These are phyloP conservation scores for Nycticryphes semicollaris DNA, from an alignment of 2,113 vertebrate species.

Conservation along the genomic window DNA sequence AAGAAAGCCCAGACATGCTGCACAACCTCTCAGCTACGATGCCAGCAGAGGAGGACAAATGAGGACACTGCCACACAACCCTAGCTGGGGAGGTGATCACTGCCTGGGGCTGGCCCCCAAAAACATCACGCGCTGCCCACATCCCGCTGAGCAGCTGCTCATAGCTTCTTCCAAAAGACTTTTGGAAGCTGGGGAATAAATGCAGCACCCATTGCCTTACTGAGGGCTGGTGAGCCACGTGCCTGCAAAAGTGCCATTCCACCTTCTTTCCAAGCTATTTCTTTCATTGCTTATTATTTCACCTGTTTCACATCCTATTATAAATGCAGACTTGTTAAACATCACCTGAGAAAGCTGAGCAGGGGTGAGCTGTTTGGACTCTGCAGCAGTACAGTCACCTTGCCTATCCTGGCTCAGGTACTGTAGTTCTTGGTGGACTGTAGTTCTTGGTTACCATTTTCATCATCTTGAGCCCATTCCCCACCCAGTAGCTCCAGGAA, in stretches of 20 bases:
- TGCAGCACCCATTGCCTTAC: neutral
- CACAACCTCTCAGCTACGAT: neutral
- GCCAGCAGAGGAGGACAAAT: neutral
- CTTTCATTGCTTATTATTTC: neutral
- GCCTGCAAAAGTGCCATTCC: neutral
- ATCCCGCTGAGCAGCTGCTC: neutral
- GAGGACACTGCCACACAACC: neutral
- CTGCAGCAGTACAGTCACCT: neutral
- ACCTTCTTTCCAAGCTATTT: neutral
- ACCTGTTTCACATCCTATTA: neutral
- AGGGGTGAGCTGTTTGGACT: neutral
- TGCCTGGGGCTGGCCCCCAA: neutral
- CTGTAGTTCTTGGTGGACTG: neutral
- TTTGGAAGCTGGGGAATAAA: neutral
- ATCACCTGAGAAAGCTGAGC: neutral
- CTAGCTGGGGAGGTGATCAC: neutral
- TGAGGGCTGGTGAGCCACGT: neutral
- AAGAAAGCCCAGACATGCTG: neutral
- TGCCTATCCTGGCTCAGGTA: neutral
- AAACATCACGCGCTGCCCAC: neutral
- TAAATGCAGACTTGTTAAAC: neutral
- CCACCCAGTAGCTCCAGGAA: neutral
- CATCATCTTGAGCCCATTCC: fast-evolving
- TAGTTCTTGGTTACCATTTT: neutral
- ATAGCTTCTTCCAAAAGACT: neutral